These are phyloP conservation scores for Chymomyza fuscimana DNA, from an alignment of 2,888 invertebrate species.

Conservation along the genomic window DNA sequence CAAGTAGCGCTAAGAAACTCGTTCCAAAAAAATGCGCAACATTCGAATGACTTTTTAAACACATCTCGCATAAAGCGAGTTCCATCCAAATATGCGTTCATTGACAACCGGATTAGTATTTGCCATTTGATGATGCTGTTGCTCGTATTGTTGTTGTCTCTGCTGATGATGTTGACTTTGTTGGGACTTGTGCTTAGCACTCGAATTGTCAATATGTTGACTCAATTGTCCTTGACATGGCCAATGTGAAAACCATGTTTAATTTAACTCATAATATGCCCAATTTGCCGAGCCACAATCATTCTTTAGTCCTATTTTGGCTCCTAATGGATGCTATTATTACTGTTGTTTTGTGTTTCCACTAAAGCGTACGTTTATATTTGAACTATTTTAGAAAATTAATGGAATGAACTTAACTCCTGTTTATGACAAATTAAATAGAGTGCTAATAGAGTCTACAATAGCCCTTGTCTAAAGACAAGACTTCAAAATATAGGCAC, in stretches of 20 bases:
- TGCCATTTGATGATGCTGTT: neutral
- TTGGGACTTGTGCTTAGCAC: neutral
- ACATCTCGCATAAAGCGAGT: neutral
- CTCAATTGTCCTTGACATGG: slow-evolving; percentile 1
- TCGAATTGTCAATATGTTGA: slow-evolving; percentile 1
- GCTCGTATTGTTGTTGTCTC: neutral
- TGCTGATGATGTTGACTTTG: neutral
- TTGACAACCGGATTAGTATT: neutral
- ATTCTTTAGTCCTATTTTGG: neutral
- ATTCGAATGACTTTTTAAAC: too few relatives aligned
- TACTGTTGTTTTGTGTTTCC: neutral
- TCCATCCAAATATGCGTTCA: neutral
- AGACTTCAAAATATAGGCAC: neutral
- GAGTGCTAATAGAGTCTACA: neutral
- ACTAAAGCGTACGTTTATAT: too few relatives aligned
- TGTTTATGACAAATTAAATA: neutral
- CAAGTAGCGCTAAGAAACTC: too few relatives aligned
- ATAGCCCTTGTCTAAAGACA: neutral
- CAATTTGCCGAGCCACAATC: neutral
- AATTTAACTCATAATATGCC: neutral
- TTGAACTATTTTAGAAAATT: neutral
- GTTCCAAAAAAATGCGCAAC: too few relatives aligned
- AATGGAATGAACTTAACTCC: neutral
- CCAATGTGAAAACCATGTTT: neutral
- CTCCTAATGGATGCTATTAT: neutral